These are phyloP conservation scores for Alces alces DNA, from an alignment of 2,113 vertebrate genomes.

Conservation along the genomic window DNA sequence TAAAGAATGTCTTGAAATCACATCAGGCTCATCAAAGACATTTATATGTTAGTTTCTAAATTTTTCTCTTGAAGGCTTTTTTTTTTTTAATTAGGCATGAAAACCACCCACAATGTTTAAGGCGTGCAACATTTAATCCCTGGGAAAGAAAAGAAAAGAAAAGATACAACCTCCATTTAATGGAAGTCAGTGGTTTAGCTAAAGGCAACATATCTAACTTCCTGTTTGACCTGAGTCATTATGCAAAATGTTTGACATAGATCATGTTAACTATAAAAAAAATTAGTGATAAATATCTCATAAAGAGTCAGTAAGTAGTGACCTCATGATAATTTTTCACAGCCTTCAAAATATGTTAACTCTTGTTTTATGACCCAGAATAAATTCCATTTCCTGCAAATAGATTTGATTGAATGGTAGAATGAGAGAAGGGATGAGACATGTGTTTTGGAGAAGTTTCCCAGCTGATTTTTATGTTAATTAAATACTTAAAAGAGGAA, in stretches of 20 bases:
- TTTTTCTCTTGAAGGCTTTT: conserved; percentile 43
- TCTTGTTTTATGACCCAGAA: neutral
- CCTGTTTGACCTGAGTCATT: neutral
- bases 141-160: neutral
- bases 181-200: neutral
- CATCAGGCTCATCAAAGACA: conserved; percentile 83
- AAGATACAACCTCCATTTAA: neutral
- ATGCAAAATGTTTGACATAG: neutral
- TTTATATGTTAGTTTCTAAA: conserved; percentile 82
- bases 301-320: neutral
- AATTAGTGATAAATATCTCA: neutral
- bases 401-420: neutral
- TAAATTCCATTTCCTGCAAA: neutral
- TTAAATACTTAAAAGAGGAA: conserved; percentile 18
- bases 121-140: neutral
- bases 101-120: conserved; percentile 25
- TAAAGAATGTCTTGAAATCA: conserved; percentile 91
- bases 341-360: neutral
- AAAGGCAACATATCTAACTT: neutral
- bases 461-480: neutral
- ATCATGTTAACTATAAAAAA: neutral
- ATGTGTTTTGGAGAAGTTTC: neutral
- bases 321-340: conserved; percentile 1
- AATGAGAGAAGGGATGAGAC: neutral
- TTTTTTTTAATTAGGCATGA: neutral